A percentile compares a stretch with the other conserved stretches of the same genome.
These are phyloP conservation scores for Myopa testacea DNA, from an alignment of 2,888 invertebrate species.

Conservation along the genomic window DNA sequence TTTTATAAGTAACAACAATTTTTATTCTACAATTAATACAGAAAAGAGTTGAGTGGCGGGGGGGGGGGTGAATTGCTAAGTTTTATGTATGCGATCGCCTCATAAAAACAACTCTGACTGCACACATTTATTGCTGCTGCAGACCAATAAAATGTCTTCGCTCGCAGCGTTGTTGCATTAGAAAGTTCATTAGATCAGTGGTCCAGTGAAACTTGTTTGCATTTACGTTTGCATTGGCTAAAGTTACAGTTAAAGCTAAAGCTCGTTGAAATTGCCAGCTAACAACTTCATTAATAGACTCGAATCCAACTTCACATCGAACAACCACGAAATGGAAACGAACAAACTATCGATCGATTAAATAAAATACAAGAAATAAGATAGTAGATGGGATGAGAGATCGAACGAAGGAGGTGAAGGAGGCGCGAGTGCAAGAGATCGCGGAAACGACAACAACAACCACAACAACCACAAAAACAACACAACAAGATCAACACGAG, in stretches of 20 bases:
- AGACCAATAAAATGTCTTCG: slow-evolving; percentile 26
- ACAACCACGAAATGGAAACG: slow-evolving; percentile 3
- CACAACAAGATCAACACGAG: not conserved
- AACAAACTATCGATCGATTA: not conserved
- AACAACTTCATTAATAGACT: slow-evolving; percentile 35
- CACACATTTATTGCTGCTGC: slow-evolving; percentile 16
- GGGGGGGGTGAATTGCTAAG: not conserved
- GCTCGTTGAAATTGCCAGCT: not conserved
- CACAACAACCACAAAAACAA: slow-evolving; percentile 13
- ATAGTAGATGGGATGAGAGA: not conserved
- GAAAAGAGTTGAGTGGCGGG: too few species aligned
- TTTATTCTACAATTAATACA: too few species aligned
- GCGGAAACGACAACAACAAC: not conserved
- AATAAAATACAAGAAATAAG: slow-evolving; percentile 8
- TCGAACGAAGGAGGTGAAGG: not conserved
- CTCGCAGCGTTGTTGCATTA: slow-evolving; percentile 7
- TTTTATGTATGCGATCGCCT: slow-evolving; percentile 20
- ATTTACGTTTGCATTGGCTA: not conserved
- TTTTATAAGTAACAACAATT: too few species aligned
- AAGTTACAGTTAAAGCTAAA: too few species aligned
- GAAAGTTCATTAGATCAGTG: slow-evolving; percentile 37
- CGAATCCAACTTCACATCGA: slow-evolving; percentile 1
- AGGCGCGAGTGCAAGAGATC: not conserved
- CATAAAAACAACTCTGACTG: not conserved
- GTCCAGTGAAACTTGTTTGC: slow-evolving; percentile 21